Evolutionary conservation across 2,888 invertebrate genomes (phyloP).

Genomic region (Asteroscopus sphinx): DNA sequence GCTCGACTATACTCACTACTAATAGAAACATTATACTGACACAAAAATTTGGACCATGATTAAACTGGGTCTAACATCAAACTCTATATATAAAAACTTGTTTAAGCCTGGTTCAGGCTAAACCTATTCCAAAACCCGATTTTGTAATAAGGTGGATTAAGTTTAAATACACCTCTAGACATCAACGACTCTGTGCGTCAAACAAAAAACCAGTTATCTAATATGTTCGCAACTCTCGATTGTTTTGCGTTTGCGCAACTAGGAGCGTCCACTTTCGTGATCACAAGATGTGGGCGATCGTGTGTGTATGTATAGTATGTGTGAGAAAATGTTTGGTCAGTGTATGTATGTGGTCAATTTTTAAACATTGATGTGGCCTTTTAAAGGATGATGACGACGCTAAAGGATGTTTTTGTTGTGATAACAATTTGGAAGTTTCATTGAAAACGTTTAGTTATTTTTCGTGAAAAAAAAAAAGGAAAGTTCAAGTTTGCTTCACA

Average conservation of each 20-base stretch:
- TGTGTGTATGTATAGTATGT: conserved; percentile 45
- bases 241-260: conserved; percentile 82
- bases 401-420: neutral
- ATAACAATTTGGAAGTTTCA: no score
- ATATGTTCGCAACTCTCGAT: conserved; percentile 80
- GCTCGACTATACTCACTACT: no score
- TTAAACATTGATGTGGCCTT: neutral
- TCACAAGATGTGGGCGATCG: conserved; percentile 52
- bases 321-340: conserved; percentile 27
- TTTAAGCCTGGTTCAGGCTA: no score
- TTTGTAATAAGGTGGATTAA: no score
- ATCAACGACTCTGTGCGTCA: conserved; percentile 58
- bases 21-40: no score
- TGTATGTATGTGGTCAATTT: conserved; percentile 30
- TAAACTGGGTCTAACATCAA: no score
- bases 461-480: no score
- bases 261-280: conserved; percentile 74
- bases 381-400: neutral
- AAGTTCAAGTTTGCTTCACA: no score
- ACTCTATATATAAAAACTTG: no score
- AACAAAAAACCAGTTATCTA: conserved; percentile 79
- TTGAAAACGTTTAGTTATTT: no score
- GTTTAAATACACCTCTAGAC: conserved; percentile 45
- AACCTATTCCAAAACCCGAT: no score
- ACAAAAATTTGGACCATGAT: no score